A percentile compares a stretch with the other conserved stretches of the same genome.
Conservation (phyloP, 2,888 invertebrate species). For the Agriotes lineatus region DNA sequence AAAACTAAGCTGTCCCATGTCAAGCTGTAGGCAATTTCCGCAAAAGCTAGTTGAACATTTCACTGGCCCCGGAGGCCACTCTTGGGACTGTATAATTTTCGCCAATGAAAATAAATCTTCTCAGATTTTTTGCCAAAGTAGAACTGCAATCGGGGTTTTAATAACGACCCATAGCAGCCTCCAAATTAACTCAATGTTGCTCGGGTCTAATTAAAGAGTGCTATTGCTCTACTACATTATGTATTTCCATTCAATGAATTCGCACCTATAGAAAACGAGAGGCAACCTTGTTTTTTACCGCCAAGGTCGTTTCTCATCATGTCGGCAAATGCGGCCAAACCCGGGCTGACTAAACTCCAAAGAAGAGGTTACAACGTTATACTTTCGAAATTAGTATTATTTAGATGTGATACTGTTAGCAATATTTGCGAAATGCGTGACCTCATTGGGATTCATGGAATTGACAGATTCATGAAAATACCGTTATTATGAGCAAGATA, state of each 20-base stretch:
- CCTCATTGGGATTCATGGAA: constrained; percentile 22
- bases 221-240: neutral
- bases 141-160: no score
- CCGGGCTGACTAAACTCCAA: neutral
- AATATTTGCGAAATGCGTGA: neutral
- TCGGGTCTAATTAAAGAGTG: no score
- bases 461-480: constrained; percentile 6
- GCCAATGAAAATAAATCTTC: constrained; percentile 34
- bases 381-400: constrained; percentile 3
- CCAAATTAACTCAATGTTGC: no score
- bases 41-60: neutral
- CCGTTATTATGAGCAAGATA: constrained; percentile 26
- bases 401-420: neutral
- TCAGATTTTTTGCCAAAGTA: neutral
- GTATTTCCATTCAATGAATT: constrained; percentile 19
- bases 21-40: constrained; percentile 18
- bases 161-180: no score
- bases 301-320: constrained; percentile 23
- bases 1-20: neutral
- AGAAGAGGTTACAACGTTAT: neutral
- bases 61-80: neutral
- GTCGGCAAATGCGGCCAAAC: constrained; percentile 7
- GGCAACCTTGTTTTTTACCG: constrained; percentile 28
- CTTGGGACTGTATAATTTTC: constrained; percentile 25
- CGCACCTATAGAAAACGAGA: neutral